Base-by-base conservation (phyloP, 2,113 vertebrate species). In the Myotis davidii region DNA sequence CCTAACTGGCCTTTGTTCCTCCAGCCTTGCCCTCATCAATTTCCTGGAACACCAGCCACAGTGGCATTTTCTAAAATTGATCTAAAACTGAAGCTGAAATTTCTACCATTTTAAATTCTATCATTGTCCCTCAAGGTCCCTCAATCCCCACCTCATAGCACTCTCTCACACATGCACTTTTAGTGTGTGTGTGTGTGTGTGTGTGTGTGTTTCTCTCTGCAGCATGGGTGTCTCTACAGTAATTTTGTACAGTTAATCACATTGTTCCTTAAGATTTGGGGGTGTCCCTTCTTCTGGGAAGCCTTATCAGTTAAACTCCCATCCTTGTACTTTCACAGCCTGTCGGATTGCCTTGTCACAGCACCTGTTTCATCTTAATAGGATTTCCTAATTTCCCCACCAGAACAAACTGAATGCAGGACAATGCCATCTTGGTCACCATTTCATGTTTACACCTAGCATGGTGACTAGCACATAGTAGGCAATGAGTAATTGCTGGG, bases 1-100 rank as follows among this genome's bases (percentile, higher is more conserved):
- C 3, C 23, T 54, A 17, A 17, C 34, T 25, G 6, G 8, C 8
- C 42, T 64, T 17, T 20, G 20, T 77, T 34, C 29, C 37, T 52
- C 4, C 5, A 61, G 6, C 5, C 21, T 77, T 23, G 27, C 14
- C 9, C 13, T 29, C 12, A 0, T 34, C 17, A 4, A 1, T 59
- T 50, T 45, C 7, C 45, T 6, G 61, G 9, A 1, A 20, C 9
- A 20, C 2, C 32, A 92, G 25, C 8, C 13, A 67, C 18, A 59
- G 34, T 16, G 73, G 39, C 17, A 8, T 21, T 70, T 94, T 34
- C 59, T 77, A 8, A 70, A 23, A 34, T 18, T 3, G 1, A 42
- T 56, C 34, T 61, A 39, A 81, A 39, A 11, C 37, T 1, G 12
- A 88, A 56, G n/a, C 13, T 61, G 1, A 10, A 77, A 34, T 76